These are phyloP conservation scores for Lapara coniferarum DNA, from an alignment of 2,888 invertebrate genomes.

Conservation along the genomic window DNA sequence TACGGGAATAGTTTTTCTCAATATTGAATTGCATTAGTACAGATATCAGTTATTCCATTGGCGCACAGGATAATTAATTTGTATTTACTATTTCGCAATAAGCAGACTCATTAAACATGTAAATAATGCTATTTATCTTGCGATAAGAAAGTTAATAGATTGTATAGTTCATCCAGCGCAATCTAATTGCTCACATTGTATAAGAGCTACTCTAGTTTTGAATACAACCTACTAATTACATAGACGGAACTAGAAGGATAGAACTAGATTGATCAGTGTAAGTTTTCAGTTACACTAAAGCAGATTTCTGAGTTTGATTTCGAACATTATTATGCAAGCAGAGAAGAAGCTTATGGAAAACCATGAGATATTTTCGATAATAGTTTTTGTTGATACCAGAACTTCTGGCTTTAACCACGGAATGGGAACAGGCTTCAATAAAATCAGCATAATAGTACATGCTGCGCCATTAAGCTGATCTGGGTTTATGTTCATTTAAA, in stretches of 20 bases:
- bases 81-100: neutral
- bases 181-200: constrained; percentile 2
- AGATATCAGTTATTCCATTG: neutral
- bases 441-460: too few relatives aligned
- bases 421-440: too few relatives aligned
- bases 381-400: too few relatives aligned
- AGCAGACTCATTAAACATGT: constrained; percentile 7
- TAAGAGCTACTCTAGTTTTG: constrained; percentile 7
- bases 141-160: constrained; percentile 4
- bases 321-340: too few relatives aligned
- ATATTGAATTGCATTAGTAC: neutral
- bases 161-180: constrained; percentile 7
- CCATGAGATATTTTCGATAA: too few relatives aligned
- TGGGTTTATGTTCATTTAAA: too few relatives aligned
- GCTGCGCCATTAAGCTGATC: too few relatives aligned
- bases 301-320: too few relatives aligned
- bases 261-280: neutral
- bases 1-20: neutral
- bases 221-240: neutral
- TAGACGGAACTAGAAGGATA: neutral
- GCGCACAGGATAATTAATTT: constrained; percentile 1
- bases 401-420: too few relatives aligned
- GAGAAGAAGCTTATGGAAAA: too few relatives aligned
- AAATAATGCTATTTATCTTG: constrained; percentile 14
- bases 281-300: too few relatives aligned